Percentiles rank a stretch among this genome's conserved stretches.
These are phyloP conservation scores for Pegea sp. DNA, from an alignment of 23 tunicate genomes.

Conservation along the genomic window DNA sequence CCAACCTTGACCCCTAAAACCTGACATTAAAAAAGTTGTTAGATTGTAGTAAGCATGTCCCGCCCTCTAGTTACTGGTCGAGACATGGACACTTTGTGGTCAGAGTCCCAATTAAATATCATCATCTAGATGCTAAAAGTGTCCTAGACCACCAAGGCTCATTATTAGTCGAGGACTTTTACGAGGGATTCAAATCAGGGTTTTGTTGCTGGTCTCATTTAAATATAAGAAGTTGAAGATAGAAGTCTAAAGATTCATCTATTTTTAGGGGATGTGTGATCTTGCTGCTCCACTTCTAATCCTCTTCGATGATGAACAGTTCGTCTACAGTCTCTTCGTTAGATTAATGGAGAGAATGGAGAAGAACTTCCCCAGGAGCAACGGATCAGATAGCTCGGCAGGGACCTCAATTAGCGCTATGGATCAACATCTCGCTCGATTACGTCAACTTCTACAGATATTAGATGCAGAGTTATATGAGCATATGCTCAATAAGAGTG, in stretches of 20 bases:
- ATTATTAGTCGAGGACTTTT: no score
- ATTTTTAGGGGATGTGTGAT: constrained; percentile 76
- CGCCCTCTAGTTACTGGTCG: not conserved
- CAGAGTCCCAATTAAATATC: no score
- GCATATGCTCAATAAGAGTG: constrained; percentile 41
- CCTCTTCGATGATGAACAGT: constrained; percentile 47
- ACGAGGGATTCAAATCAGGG: no score
- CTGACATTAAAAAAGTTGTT: no score
- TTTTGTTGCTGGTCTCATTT: no score
- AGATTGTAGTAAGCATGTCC: not conserved
- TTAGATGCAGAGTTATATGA: constrained; percentile 65
- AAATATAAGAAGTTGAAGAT: no score
- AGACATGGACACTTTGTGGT: no score
- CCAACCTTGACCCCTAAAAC: no score
- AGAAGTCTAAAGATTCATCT: not conserved
- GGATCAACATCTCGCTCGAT: constrained; percentile 64
- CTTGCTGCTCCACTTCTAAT: constrained; percentile 83
- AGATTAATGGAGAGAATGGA: constrained; percentile 50
- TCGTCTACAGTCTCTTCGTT: constrained; percentile 45
- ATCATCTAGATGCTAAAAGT: no score
- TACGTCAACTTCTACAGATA: constrained; percentile 50
- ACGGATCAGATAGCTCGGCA: constrained; percentile 2
- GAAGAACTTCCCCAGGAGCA: constrained; percentile 37
- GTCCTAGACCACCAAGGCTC: no score
- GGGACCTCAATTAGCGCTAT: constrained; percentile 14